phyloP scores from a whole-genome alignment of 23 tunicate species.

The Styela clava region DNA sequence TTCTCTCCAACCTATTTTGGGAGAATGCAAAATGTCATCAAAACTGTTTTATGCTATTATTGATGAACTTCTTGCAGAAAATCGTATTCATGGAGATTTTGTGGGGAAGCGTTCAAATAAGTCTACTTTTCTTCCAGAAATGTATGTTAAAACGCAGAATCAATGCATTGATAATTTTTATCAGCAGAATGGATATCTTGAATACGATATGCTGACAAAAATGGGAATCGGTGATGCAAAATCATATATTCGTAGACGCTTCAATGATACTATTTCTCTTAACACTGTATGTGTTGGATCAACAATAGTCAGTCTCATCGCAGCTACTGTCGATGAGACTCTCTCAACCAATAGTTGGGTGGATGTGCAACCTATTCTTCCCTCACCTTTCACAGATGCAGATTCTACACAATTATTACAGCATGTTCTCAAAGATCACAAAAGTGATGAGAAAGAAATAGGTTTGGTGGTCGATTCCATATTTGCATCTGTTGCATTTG shows the following conservation, averaged over 20 bases:
- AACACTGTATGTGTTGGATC: conserved; percentile 68
- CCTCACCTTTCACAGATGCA: conserved; percentile 54
- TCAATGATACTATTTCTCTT: conserved; percentile 31
- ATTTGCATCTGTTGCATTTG: conserved; percentile 35
- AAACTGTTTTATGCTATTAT: conserved; percentile 47
- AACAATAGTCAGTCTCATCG: conserved; percentile 38
- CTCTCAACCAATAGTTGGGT: conserved; percentile 52
- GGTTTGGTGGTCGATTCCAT: conserved; percentile 46
- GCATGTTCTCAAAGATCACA: conserved; percentile 17
- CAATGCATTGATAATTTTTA: conserved; percentile 71
- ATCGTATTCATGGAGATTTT: conserved; percentile 65
- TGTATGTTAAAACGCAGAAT: conserved; percentile 65
- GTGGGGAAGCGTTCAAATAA: conserved; percentile 61
- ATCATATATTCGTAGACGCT: conserved; percentile 40
- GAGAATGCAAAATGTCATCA: conserved; percentile 34
- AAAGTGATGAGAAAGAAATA: conserved; percentile 1
- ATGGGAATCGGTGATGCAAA: conserved; percentile 56
- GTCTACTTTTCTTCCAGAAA: conserved; percentile 60
- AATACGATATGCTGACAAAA: conserved; percentile 57
- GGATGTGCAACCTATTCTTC: conserved; percentile 65
- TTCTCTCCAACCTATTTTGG: conserved; percentile 16
- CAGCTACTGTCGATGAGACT: conserved; percentile 55
- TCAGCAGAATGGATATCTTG: conserved; percentile 67
- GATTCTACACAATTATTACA: conserved; percentile 51
- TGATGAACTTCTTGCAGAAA: conserved; percentile 56